Base-by-base conservation (phyloP, 2,113 vertebrate genomes). In the Mus pahari region DNA sequence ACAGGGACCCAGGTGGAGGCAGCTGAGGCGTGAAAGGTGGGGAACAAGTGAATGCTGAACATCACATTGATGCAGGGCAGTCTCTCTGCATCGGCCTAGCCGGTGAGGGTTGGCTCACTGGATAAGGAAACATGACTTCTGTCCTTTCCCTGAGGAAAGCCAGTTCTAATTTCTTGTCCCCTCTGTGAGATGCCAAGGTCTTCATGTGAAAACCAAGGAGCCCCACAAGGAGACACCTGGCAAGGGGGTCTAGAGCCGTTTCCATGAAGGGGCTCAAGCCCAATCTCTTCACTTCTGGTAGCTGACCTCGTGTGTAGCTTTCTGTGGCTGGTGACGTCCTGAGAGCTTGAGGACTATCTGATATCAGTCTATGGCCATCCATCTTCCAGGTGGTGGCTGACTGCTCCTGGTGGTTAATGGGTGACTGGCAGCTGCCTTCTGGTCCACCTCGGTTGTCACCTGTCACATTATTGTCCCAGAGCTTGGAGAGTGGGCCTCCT, bases 391-490 rank as follows among this genome's bases (percentile, higher is more conserved):
- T 5, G 4, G 70, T 0, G 6, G 82, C 86, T 60, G 68, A 42
- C 91, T 86, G 96, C 78, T 91, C 96, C 95, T 73, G 91, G 94
- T 78, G 78, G 90, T 48, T 89, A 71, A 89, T n/a, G 77, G 77
- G 82, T 62, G 66, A 4, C 53, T 19, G 28, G 93, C 9, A 13
- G 81, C 83, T 92, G 94, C 91, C 93, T 79, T 62, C 70, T 81
- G 86, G 93, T 26, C 86, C 86, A 62, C 77, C 8, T 26, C 89
- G 82, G 92, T 86, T 75, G 70, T 94, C 95, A 93, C 88, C 95
- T 95, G 94, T 86, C 94, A 95, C 84, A 83, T 90, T n/a, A 81
- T 20, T 16, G 0, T 55, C 75, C 73, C 90, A 55, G 60, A 70
- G 84, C 84, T 68, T n/a, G 89, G 68, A 86, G 36, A 71, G 33